A percentile compares a stretch with the other conserved stretches of the same genome.
These are phyloP conservation scores for Andrena praecox DNA, from an alignment of 2,888 invertebrate genomes.

Conservation along the genomic window DNA sequence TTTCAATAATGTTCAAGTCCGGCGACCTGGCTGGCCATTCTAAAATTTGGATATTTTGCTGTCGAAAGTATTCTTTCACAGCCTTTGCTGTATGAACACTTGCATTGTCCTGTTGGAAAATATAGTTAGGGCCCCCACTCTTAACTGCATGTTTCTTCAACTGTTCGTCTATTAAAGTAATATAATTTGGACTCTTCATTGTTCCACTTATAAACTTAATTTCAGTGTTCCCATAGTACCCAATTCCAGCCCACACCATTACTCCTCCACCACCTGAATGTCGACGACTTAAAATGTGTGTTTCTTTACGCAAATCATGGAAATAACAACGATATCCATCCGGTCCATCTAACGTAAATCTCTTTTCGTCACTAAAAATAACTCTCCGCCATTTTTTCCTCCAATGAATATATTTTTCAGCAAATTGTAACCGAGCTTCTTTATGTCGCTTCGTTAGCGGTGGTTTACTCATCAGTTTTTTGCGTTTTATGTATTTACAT, in stretches of 20 bases:
- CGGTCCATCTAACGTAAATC: constrained; percentile 36
- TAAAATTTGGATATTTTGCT: too few relatives aligned
- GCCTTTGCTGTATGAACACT: not conserved
- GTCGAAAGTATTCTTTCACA: too few relatives aligned
- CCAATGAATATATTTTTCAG: not conserved
- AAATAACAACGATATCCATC: constrained; percentile 43
- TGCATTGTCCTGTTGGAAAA: constrained; percentile 29
- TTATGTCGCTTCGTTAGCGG: too few relatives aligned
- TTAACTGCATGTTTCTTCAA: not conserved
- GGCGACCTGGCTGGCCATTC: too few relatives aligned
- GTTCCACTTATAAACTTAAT: not conserved
- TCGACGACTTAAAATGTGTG: constrained; percentile 7
- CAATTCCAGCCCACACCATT: not conserved
- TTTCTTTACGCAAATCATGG: constrained; percentile 41
- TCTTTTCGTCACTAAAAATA: constrained; percentile 48
- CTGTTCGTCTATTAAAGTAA: not conserved
- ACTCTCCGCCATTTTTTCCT: constrained; percentile 21
- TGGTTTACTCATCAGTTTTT: too few relatives aligned
- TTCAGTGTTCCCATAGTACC: not conserved
- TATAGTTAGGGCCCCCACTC: not conserved
- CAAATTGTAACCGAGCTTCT: too few relatives aligned
- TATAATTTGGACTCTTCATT: not conserved
- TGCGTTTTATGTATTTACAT: too few relatives aligned
- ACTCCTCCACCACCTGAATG: not conserved
- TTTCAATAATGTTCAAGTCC: too few relatives aligned